Evolutionary conservation across 2,797 vertebrate genomes (phyloP).

Genomic region (Esox lucius): DNA sequence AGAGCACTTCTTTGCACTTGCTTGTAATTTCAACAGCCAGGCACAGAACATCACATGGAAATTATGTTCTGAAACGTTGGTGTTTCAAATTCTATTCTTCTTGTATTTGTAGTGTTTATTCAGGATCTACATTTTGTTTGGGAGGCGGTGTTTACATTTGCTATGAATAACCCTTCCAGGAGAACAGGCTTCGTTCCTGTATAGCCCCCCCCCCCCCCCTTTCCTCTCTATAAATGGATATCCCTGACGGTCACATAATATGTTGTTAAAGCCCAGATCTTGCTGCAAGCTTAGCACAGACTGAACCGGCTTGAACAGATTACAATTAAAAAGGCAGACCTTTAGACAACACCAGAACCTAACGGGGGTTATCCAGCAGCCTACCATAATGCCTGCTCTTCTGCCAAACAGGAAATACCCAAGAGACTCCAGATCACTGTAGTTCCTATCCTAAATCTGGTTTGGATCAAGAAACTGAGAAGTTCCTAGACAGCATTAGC

Average conservation of each 20-base stretch:
- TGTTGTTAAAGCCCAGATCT: constrained; percentile 21
- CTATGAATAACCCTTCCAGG: background rate
- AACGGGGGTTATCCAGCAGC: background rate
- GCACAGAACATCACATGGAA: too few species aligned
- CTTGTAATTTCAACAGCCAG: too few species aligned
- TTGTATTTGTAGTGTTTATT: too few species aligned
- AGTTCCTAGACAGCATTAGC: background rate
- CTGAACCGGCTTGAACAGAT: constrained; percentile 25
- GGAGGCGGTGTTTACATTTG: too few species aligned
- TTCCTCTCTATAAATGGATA: background rate
- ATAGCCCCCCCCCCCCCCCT: background rate
- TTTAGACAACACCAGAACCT: constrained; percentile 1
- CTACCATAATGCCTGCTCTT: background rate
- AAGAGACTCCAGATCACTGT: background rate
- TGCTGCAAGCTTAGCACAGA: constrained; percentile 25
- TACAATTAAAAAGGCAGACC: constrained; percentile 22
- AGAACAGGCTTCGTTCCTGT: background rate
- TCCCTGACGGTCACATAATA: constrained; percentile 13
- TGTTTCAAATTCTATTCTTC: too few species aligned
- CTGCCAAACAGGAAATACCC: background rate
- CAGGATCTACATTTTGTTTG: too few species aligned
- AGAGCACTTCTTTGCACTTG: too few species aligned
- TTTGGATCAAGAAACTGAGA: constrained; percentile 4
- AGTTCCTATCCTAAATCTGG: background rate
- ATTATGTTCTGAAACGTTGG: too few species aligned